Conservation (phyloP, 2,113 vertebrate species). For the Sylvietta virens region DNA sequence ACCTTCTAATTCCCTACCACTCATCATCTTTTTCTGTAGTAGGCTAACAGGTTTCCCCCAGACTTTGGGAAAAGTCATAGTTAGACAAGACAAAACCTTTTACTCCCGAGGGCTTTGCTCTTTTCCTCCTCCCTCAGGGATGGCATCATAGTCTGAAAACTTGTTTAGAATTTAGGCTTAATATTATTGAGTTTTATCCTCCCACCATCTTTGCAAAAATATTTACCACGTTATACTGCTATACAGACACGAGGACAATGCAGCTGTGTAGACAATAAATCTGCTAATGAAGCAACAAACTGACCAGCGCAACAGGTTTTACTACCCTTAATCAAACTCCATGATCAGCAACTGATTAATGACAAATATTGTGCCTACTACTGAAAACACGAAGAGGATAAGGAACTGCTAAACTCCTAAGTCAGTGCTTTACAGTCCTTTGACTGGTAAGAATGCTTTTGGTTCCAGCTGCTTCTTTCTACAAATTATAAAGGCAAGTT, state of each 20-base stretch:
- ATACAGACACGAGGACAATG: neutral
- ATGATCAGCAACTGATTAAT: neutral
- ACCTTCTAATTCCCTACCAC: neutral
- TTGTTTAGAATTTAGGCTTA: neutral
- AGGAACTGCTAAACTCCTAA: neutral
- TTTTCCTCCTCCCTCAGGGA: neutral
- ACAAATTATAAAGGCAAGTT: neutral
- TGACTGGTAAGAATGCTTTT: neutral
- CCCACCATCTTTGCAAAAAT: neutral
- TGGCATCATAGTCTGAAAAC: neutral
- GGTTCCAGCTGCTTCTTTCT: neutral
- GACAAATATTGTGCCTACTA: neutral
- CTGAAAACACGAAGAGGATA: neutral
- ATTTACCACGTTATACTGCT: neutral
- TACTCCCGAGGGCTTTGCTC: neutral
- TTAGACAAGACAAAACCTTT: neutral
- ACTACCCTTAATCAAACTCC: neutral
- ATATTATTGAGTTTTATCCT: neutral
- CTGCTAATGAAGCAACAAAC: neutral
- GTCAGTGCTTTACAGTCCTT: neutral
- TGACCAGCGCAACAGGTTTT: neutral
- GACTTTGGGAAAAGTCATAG: neutral
- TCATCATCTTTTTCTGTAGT: neutral
- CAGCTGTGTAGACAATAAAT: neutral
- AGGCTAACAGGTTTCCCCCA: neutral